phyloP scores from a whole-genome alignment of 2,888 invertebrate species.

The Dysmachus trigonus region DNA sequence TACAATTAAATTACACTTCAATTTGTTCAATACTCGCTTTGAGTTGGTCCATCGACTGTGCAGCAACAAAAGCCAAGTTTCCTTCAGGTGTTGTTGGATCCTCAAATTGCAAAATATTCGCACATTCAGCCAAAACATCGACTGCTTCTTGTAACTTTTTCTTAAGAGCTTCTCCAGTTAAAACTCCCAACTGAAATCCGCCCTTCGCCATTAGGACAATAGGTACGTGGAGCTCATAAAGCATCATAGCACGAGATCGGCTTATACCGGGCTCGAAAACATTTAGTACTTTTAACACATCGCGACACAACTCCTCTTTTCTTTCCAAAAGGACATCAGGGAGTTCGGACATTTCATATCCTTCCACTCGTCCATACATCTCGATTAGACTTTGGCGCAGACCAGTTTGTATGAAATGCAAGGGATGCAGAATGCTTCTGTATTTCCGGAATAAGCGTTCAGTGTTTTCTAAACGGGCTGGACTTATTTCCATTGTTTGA shows the following conservation, averaged over 20 bases:
- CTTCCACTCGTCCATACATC: conserved; percentile 80
- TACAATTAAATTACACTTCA: background rate
- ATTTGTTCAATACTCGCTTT: conserved; percentile 56
- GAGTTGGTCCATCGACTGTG: conserved; percentile 58
- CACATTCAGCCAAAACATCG: conserved; percentile 71
- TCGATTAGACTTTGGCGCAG: conserved; percentile 77
- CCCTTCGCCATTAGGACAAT: conserved; percentile 75
- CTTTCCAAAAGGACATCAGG: conserved; percentile 78
- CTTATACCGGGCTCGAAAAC: conserved; percentile 80
- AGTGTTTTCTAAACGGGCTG: conserved; percentile 71
- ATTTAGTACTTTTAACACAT: conserved; percentile 74
- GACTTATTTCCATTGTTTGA: conserved; percentile 69
- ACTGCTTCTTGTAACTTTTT: conserved; percentile 73
- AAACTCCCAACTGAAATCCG: conserved; percentile 69
- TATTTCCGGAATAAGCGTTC: conserved; percentile 73
- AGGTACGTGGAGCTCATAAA: conserved; percentile 85
- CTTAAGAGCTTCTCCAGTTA: conserved; percentile 70
- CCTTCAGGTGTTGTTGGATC: conserved; percentile 65
- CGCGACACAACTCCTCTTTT: conserved; percentile 77
- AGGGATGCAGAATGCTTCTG: conserved; percentile 77
- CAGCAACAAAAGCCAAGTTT: conserved; percentile 58
- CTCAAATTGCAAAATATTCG: conserved; percentile 73
- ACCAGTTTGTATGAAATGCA: conserved; percentile 75
- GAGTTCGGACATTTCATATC: conserved; percentile 75
- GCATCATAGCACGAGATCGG: conserved; percentile 78